Evolutionary conservation across 2,113 vertebrate genomes (phyloP).

Genomic region (Myotis davidii): DNA sequence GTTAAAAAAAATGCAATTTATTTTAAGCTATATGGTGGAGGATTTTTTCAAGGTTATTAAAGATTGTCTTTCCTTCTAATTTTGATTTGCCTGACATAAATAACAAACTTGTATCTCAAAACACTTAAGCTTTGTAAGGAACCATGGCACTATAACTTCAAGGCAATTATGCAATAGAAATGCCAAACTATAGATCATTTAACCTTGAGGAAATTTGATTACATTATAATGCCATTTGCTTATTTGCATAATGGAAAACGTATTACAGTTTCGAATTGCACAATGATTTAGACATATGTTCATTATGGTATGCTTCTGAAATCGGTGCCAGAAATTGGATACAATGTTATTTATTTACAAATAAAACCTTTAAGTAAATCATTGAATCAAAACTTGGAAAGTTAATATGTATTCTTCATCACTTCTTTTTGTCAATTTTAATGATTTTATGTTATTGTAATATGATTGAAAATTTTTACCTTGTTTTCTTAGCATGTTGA

Average conservation of each 20-base stretch:
- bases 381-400: neutral
- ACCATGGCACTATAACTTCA: neutral
- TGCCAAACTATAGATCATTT: neutral
- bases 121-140: neutral
- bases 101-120: neutral
- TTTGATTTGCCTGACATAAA: neutral
- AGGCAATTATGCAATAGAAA: constrained; percentile 7
- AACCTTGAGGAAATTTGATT: constrained; percentile 40
- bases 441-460: neutral
- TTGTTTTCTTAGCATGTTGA: neutral
- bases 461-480: neutral
- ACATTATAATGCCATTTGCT: neutral
- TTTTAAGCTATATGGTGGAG: neutral
- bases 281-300: neutral
- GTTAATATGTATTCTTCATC: neutral
- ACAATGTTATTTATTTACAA: neutral
- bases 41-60: neutral
- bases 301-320: neutral
- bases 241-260: constrained; percentile 18
- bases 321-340: neutral
- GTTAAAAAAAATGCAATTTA: neutral
- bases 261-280: neutral
- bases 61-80: neutral
- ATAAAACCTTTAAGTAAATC: neutral
- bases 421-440: neutral